Evolutionary conservation across 2,113 vertebrate genomes (phyloP), one percentile per base, ranked within the genome.

Genomic region (Sitta europaea): DNA sequence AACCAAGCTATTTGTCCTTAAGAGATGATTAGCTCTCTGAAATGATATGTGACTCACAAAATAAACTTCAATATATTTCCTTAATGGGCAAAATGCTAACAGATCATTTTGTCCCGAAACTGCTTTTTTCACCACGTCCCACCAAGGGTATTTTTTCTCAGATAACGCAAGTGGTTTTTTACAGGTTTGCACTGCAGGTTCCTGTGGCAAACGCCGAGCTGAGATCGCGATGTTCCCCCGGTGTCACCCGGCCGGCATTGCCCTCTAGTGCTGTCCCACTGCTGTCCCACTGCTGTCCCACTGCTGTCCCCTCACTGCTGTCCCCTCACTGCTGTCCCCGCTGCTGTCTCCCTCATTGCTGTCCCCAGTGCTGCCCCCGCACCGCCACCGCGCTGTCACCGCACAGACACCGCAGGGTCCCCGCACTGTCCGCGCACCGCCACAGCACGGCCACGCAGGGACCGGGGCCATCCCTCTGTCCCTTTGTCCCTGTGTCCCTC

Each of bases 261-360:
- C 97, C 97, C 96, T 91, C 97, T 98, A 98, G 98, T 82, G 98
- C 98, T 88, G 94, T 42, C 57, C 40, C 33, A 19, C 35, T 45
- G 63, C 63, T 66, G 42, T 66, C 38, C 29, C 53, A 8, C 59
- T 42, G 38, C 38, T 33, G 28, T 4, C 36, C 16, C 53, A 3
- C 13, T 18, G 53, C 78, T n/a, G 78, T 81, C 45, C 42, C 61
- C 19, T 19, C 62, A 6, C 13, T 38, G 45, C 65, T 68, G 47
- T 71, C 66, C 19, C 25, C 43, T 16, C 17, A 27, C 27, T 5
- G 53, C 71, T 47, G 72, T 58, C 33, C 54, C 71, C 31, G 4
- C 38, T n/a, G n/a, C n/a, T n/a, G n/a, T n/a, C n/a, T n/a, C n/a
- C n/a, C 40, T 40, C 40, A 40, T 40, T 81, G 98, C 97, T 88